Evolutionary conservation across 1,140 invertebrate genomes (phyloP).

Genomic region (Sarcophaga peregrina): DNA sequence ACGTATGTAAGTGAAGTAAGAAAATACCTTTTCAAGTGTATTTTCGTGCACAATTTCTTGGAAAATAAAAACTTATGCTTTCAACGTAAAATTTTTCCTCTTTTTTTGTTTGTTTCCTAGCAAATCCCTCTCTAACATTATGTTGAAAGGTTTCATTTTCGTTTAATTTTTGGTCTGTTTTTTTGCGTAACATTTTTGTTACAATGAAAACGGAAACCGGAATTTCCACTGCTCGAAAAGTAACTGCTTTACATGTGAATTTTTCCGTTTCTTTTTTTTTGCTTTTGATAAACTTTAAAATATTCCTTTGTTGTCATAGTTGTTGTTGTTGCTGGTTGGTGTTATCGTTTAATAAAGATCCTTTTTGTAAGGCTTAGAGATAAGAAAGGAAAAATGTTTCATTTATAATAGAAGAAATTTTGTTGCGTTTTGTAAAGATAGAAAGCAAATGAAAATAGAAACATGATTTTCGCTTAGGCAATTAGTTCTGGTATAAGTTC

Average conservation of each 20-base stretch:
- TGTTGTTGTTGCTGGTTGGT: not conserved
- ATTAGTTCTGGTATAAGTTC: too few species aligned
- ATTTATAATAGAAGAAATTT: too few species aligned
- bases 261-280: not conserved
- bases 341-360: not conserved
- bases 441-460: too few species aligned
- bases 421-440: too few species aligned
- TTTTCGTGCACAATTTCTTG: not conserved
- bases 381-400: too few species aligned
- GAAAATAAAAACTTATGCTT: not conserved
- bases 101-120: not conserved
- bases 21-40: not conserved
- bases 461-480: too few species aligned
- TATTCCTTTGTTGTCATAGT: not conserved
- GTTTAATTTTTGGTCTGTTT: too few species aligned
- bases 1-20: too few species aligned
- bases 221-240: slow-evolving; percentile 1
- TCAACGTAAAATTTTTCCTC: not conserved
- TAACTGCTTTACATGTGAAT: not conserved
- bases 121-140: not conserved
- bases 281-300: not conserved
- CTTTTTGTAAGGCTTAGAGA: not conserved
- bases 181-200: not conserved
- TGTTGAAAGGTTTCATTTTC: too few species aligned
- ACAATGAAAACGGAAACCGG: slow-evolving; percentile 9